phyloP scores from a whole-genome alignment of 37 sponge, comb jelly and placozoan species.

The Aplysina aerophoba region DNA sequence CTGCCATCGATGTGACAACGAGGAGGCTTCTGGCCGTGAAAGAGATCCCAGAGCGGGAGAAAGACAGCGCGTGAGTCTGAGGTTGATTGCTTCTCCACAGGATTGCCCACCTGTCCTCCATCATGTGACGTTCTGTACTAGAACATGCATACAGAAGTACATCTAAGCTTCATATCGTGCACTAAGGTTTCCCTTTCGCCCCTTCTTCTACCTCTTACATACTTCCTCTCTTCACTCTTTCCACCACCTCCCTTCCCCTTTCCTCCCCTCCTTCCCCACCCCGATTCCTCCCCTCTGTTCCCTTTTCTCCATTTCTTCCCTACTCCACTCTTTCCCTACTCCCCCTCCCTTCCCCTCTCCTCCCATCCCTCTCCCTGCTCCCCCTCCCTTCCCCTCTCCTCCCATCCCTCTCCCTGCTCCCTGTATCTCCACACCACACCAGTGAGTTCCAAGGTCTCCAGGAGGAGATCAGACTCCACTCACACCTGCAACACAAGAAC shows the following conservation, averaged over 20 bases:
- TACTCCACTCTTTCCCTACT: not conserved
- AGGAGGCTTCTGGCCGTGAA: slow-evolving; percentile 90
- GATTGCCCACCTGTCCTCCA: too few relatives aligned
- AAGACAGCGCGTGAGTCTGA: slow-evolving; percentile 46
- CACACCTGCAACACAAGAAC: slow-evolving; percentile 84
- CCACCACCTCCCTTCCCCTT: not conserved
- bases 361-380: not conserved
- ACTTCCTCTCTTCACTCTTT: too few relatives aligned
- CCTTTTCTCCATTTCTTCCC: not conserved
- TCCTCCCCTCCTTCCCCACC: not conserved
- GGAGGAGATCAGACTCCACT: slow-evolving; percentile 89
- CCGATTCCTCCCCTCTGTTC: not conserved
- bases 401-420: not conserved
- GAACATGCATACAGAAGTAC: too few relatives aligned
- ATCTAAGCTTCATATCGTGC: too few relatives aligned
- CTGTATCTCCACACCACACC: not conserved
- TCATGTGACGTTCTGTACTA: too few relatives aligned
- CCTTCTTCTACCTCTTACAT: not conserved
- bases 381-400: slow-evolving; percentile 4
- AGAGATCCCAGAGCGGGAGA: slow-evolving; percentile 72
- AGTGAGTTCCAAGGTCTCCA: slow-evolving; percentile 81
- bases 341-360: not conserved
- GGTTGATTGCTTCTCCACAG: too few relatives aligned
- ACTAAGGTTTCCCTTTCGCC: not conserved
- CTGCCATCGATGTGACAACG: slow-evolving; percentile 77